Percentiles rank a stretch among this genome's conserved stretches.
Conservation (phyloP, 2,113 vertebrate species). For the Pantherophis guttatus region DNA sequence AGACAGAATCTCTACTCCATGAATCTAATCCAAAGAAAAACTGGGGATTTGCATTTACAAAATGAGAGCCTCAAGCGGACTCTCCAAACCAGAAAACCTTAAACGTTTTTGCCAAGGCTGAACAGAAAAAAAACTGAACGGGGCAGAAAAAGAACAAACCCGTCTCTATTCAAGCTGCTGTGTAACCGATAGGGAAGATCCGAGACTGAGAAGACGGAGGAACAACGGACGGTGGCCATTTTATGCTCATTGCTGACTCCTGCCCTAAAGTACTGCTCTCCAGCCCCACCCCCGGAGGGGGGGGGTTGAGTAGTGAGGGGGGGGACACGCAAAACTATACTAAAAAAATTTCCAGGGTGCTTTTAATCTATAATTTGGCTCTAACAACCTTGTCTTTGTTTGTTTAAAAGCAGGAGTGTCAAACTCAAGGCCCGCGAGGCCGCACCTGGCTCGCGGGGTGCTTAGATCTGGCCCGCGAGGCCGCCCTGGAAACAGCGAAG, state of each 20-base stretch:
- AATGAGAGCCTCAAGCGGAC: not conserved
- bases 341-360: too few relatives aligned
- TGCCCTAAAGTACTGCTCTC: not conserved
- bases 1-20: not conserved
- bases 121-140: not conserved
- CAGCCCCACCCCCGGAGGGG: too few relatives aligned
- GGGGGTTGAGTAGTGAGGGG: too few relatives aligned
- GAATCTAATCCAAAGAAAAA: not conserved
- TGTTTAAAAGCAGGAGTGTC: too few relatives aligned
- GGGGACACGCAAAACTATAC: not conserved
- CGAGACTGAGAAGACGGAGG: not conserved
- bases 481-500: too few relatives aligned
- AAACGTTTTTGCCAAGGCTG: slow-evolving; percentile 6
- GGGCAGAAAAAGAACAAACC: not conserved
- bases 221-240: not conserved
- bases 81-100: not conserved
- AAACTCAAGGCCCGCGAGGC: too few relatives aligned
- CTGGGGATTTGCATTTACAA: not conserved
- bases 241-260: not conserved
- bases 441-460: too few relatives aligned
- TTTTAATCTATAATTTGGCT: not conserved
- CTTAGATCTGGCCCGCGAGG: too few relatives aligned
- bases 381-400: not conserved
- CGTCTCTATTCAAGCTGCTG: not conserved
- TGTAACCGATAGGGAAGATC: not conserved